Percentiles rank a stretch among this genome's conserved stretches.
Evolutionary conservation across 2,113 vertebrate species (phyloP).

Genomic region (Melanotaenia duboulayi): DNA sequence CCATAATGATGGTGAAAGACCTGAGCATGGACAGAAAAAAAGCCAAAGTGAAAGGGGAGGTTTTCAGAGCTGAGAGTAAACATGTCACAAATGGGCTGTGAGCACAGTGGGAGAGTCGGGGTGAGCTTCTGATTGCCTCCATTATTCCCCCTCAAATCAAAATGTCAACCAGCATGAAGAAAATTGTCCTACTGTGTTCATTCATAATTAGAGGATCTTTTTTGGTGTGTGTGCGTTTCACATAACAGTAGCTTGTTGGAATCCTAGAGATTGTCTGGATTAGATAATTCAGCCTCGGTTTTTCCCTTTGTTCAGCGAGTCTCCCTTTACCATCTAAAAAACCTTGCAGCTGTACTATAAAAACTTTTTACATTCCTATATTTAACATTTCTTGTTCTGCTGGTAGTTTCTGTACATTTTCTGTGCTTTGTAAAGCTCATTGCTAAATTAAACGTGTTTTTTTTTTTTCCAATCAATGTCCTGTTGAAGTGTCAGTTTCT

Average conservation of each 20-base stretch:
- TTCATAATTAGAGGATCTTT: conserved; percentile 73
- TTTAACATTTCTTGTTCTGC: neutral
- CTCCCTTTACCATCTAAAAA: neutral
- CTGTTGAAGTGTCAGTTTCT: neutral
- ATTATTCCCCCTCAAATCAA: conserved; percentile 75
- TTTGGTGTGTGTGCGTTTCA: conserved; percentile 23
- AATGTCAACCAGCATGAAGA: conserved; percentile 80
- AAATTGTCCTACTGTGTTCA: conserved; percentile 54
- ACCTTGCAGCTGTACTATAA: neutral
- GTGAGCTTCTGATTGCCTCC: conserved; percentile 77
- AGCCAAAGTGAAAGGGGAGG: conserved; percentile 47
- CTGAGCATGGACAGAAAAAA: conserved; percentile 11
- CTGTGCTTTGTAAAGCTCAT: neutral
- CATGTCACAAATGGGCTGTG: conserved; percentile 70
- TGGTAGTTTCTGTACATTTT: neutral
- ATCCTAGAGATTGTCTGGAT: neutral
- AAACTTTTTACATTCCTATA: neutral
- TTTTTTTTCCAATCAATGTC: neutral
- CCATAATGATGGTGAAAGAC: conserved; percentile 25
- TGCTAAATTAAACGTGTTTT: neutral
- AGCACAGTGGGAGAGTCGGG: conserved; percentile 64
- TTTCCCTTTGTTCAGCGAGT: conserved; percentile 8
- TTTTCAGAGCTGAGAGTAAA: conserved; percentile 65
- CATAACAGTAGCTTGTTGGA: conserved; percentile 17
- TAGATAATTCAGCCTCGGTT: neutral